phyloP scores from a whole-genome alignment of 2,113 vertebrate species.

The Puma concolor region DNA sequence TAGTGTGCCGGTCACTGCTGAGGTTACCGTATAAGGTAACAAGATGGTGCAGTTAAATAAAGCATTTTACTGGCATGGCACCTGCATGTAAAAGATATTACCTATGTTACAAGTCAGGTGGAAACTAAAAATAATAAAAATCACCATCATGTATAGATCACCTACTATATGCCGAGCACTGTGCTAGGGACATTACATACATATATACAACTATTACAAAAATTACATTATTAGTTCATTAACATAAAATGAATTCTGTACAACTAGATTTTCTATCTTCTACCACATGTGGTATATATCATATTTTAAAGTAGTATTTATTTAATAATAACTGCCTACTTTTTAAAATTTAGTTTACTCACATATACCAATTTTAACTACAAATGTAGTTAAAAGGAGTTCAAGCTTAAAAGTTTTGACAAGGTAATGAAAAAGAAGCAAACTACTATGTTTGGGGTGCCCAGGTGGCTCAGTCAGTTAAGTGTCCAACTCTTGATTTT shows the following conservation, averaged over 20 bases:
- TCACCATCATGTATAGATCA: background rate
- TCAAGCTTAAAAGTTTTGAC: background rate
- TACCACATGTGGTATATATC: background rate
- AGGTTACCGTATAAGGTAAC: background rate
- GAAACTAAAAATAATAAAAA: constrained; percentile 1
- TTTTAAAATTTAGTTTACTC: constrained; percentile 1
- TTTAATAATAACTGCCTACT: background rate
- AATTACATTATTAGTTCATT: background rate
- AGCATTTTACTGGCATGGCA: background rate
- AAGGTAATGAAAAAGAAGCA: constrained; percentile 29
- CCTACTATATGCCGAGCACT: background rate
- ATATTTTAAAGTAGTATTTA: background rate
- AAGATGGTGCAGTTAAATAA: background rate
- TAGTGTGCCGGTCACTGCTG: background rate
- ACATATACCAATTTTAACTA: constrained; percentile 18
- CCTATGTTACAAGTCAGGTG: background rate
- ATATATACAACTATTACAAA: background rate
- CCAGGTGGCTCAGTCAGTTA: too few relatives aligned
- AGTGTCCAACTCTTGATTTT: too few relatives aligned
- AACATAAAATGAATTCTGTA: background rate
- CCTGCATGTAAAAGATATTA: background rate
- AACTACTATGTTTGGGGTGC: background rate
- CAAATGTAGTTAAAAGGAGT: background rate
- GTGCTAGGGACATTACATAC: background rate
- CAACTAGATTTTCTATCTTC: background rate